A percentile compares a stretch with the other conserved stretches of the same genome.
Conservation (phyloP, 1,140 invertebrate genomes). For the Heliconius hewitsoni region DNA sequence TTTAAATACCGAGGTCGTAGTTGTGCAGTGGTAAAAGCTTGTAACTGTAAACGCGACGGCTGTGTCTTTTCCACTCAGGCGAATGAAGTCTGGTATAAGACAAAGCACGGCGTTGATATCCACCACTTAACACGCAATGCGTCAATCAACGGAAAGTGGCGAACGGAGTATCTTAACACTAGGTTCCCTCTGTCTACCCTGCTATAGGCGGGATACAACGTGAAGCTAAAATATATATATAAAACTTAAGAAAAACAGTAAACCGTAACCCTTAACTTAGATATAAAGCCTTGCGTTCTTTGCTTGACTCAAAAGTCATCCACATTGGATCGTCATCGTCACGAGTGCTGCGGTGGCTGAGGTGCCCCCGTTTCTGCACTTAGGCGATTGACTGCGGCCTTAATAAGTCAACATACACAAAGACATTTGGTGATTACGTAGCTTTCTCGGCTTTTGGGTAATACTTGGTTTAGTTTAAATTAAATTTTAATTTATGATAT, state of each 20-base stretch:
- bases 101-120: no score
- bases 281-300: constrained; percentile 23
- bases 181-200: no score
- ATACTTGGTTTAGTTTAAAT: not conserved
- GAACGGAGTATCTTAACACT: no score
- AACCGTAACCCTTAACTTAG: not conserved
- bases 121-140: no score
- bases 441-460: not conserved
- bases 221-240: not conserved
- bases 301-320: constrained; percentile 22
- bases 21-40: no score
- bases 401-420: constrained; percentile 17
- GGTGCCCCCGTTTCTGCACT: constrained; percentile 57
- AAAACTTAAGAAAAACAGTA: not conserved
- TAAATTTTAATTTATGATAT: not conserved
- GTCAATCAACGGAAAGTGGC: no score
- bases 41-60: no score
- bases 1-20: no score
- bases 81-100: no score
- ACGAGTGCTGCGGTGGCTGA: constrained; percentile 29
- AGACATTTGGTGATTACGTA: constrained; percentile 27
- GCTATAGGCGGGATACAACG: not conserved
- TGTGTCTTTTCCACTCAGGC: no score
- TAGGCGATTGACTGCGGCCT: constrained; percentile 57
- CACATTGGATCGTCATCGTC: constrained; percentile 29